Evolutionary conservation across 2,888 invertebrate species (phyloP), one percentile per base, ranked within the genome.

Genomic region (Cephus spinipes): DNA sequence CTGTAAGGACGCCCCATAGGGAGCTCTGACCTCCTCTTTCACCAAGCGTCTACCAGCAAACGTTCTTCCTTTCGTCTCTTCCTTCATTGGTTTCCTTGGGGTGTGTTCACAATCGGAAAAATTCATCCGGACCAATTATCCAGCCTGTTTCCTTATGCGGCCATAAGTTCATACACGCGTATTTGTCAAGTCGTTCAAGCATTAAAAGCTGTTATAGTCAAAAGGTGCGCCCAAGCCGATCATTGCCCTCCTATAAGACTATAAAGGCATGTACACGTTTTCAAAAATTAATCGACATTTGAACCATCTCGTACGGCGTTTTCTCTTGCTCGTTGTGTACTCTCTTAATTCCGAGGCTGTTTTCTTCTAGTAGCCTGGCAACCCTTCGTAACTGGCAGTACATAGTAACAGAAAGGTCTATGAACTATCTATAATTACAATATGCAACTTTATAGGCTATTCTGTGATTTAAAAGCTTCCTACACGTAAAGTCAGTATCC

Each of bases 21-120:
- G 89, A 88, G 85, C 89, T 88, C 87, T 89, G 89, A 89, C 89
- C 88, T 85, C 85, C 81, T 83, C 84, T 80, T 81, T 76, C 80
- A 23, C 23, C 9, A 23, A 55, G 55, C 55, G 55, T 55, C 23
- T 23, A 55, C 23, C 55, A 55, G 55, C 55, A 23, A 23, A 55
- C 55, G 40, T 36, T 36, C 40, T 40, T 40, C 23, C 40, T 40
- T 40, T 40, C 15, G 40, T 15, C 23, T 23, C 23, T 55, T 55
- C 55, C 55, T 23, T 55, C 55, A 9, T 55, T 55, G 9, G 55
- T 23, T 23, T 55, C 55, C 55, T 75, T 71, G 33, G 31, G 69
- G 69, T 32, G 36, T 55, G 33, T 73, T 77, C 69, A 71, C 75
- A n/a, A 76, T 74, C 73, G 76, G 68, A 69, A 40, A 74, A 77